A percentile compares a stretch with the other conserved stretches of the same genome.
Conservation (phyloP, 2,113 vertebrate species). For the Calidris pugnax region DNA sequence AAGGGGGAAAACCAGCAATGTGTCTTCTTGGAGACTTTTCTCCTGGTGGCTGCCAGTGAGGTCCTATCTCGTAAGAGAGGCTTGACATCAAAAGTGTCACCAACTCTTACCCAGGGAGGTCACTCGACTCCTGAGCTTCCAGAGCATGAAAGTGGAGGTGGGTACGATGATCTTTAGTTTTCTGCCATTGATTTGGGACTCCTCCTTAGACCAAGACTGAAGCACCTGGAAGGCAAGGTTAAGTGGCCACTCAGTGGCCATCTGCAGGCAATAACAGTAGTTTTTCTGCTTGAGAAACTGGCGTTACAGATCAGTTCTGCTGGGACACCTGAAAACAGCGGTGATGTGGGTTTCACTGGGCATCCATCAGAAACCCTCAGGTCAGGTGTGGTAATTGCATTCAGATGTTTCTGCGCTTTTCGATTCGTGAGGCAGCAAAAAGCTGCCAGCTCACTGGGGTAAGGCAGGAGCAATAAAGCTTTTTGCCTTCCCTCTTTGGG, state of each 20-base stretch:
- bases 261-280: neutral
- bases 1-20: neutral
- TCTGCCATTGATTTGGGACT: neutral
- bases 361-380: neutral
- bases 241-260: accelerated
- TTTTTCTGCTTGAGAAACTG: neutral
- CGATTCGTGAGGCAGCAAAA: neutral
- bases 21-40: neutral
- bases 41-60: neutral
- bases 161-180: neutral
- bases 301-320: neutral
- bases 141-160: neutral
- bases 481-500: neutral
- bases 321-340: neutral
- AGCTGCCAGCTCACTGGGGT: neutral
- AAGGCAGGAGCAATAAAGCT: slow-evolving; percentile 12
- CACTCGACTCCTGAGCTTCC: neutral
- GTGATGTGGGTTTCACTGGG: neutral
- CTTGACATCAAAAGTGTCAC: neutral
- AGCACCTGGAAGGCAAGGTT: neutral
- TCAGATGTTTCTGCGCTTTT: neutral
- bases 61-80: neutral
- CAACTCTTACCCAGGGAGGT: neutral
- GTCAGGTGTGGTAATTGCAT: neutral
- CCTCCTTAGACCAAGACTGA: neutral